Evolutionary conservation across 2,113 vertebrate species (phyloP).

Genomic region (Calyptomena viridis): DNA sequence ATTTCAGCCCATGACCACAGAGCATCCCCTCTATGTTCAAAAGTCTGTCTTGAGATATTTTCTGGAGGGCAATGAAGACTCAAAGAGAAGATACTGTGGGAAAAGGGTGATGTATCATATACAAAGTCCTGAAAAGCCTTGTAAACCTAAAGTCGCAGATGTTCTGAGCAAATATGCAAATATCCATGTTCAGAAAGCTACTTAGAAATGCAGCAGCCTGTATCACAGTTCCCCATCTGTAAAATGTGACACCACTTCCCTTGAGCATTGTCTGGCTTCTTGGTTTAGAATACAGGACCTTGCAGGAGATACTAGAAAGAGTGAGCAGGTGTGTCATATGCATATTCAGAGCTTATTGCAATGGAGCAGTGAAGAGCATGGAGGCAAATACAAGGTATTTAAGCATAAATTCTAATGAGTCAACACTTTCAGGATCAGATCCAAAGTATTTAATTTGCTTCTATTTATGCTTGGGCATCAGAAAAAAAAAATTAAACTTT

Average conservation of each 20-base stretch:
- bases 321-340: not conserved
- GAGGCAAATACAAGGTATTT: not conserved
- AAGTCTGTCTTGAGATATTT: not conserved
- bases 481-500: not conserved
- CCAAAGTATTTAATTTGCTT: not conserved
- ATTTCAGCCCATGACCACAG: not conserved
- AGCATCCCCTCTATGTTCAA: not conserved
- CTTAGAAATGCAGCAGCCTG: constrained; percentile 5
- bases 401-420: not conserved
- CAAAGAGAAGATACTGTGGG: not conserved
- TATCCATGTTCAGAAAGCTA: not conserved
- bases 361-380: accelerated
- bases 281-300: not conserved
- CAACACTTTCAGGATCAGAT: not conserved
- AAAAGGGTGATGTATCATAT: not conserved
- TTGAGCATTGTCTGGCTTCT: constrained; percentile 6
- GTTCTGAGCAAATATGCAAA: constrained; percentile 34
- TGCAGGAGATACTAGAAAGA: constrained; percentile 8
- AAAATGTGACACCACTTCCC: constrained; percentile 4
- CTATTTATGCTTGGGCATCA: not conserved
- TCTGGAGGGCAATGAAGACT: not conserved
- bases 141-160: not conserved
- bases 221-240: constrained; percentile 13
- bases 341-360: not conserved
- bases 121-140: constrained; percentile 2